Evolutionary conservation across 2,888 invertebrate genomes (phyloP).

Genomic region (Catotricha subobsoleta): DNA sequence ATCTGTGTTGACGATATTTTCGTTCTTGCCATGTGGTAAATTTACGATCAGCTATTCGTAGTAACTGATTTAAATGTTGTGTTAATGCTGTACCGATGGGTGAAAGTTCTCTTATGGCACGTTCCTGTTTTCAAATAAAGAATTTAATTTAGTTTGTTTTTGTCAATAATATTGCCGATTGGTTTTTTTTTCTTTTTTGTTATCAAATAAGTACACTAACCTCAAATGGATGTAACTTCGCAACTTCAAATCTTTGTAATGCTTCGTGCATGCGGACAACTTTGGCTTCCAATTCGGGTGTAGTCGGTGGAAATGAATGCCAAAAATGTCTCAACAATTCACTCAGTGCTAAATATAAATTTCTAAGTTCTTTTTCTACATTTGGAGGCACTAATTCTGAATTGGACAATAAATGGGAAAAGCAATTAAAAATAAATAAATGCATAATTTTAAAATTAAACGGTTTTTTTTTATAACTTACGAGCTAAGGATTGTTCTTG

Average conservation of each 20-base stretch:
- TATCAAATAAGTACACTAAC: constrained; percentile 34
- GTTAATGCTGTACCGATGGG: constrained; percentile 65
- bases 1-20: constrained; percentile 39
- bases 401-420: no score
- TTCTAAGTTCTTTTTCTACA: constrained; percentile 65
- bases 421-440: constrained; percentile 18
- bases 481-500: constrained; percentile 61
- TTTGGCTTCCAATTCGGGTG: constrained; percentile 55
- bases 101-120: constrained; percentile 61
- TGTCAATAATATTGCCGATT: background rate
- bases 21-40: constrained; percentile 74
- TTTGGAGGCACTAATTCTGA: constrained; percentile 68
- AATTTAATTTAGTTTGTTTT: no score
- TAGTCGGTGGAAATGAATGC: constrained; percentile 75
- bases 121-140: constrained; percentile 39
- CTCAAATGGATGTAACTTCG: constrained; percentile 72
- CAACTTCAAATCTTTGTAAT: constrained; percentile 68
- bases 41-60: constrained; percentile 71
- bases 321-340: constrained; percentile 90
- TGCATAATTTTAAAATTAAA: no score
- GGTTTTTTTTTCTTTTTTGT: no score
- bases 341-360: constrained; percentile 68
- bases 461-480: no score
- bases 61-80: constrained; percentile 70
- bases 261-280: constrained; percentile 80